A percentile compares a stretch with the other conserved stretches of the same genome.
phyloP scores from a whole-genome alignment of 1,140 invertebrate genomes.

The Eulimnadia texana region DNA sequence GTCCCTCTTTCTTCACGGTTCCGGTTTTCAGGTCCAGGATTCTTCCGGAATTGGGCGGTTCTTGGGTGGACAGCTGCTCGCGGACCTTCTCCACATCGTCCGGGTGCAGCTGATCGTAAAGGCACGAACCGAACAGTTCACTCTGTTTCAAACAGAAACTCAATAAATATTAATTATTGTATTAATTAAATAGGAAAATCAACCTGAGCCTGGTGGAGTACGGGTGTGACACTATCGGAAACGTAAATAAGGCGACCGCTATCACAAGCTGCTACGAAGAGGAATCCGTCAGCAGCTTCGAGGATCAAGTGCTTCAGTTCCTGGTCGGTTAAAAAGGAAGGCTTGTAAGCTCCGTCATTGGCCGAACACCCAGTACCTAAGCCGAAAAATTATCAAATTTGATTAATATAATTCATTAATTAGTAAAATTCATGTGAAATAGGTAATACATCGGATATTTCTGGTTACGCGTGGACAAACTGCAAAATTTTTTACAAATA shows the following conservation, averaged over 20 bases:
- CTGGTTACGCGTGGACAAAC: too few relatives aligned
- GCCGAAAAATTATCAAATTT: too few relatives aligned
- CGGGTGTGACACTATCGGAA: conserved; percentile 93
- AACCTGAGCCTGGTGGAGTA: conserved; percentile 69
- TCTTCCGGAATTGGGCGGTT: conserved; percentile 86
- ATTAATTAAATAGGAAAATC: too few relatives aligned
- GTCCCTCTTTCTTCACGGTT: conserved; percentile 96
- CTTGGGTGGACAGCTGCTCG: conserved; percentile 92
- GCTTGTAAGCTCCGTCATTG: conserved; percentile 88
- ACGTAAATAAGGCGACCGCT: conserved; percentile 94
- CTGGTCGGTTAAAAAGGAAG: conserved; percentile 96
- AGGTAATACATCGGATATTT: too few relatives aligned
- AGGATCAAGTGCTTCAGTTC: conserved; percentile 97
- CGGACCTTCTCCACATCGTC: conserved; percentile 97
- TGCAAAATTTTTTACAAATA: too few relatives aligned
- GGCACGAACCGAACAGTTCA: conserved; percentile 90
- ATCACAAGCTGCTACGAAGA: conserved; percentile 97
- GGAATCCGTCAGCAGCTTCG: conserved; percentile 97
- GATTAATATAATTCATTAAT: background rate
- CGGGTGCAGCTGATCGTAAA: conserved; percentile 93
- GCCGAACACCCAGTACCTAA: conserved; percentile 91
- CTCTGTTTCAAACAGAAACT: too few relatives aligned
- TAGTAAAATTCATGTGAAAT: background rate
- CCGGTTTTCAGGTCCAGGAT: conserved; percentile 96
- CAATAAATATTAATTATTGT: too few relatives aligned